Percentiles rank a stretch among this genome's conserved stretches.
Conservation (phyloP, 2,888 invertebrate genomes). For the Orchestes rusci region DNA sequence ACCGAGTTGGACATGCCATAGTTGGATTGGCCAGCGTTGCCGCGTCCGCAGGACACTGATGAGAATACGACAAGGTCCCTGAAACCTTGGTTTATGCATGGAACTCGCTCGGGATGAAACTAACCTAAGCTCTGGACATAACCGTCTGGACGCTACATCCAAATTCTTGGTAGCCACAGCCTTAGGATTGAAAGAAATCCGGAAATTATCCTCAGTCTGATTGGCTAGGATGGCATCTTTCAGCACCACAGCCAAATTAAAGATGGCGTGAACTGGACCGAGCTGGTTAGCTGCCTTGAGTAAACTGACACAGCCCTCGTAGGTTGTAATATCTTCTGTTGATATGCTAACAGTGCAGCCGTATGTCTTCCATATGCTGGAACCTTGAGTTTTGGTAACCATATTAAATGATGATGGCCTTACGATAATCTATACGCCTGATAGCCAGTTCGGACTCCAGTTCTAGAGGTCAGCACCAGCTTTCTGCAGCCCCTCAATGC, state of each 20-base stretch:
- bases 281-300: conserved; percentile 55
- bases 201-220: conserved; percentile 63
- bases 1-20: conserved; percentile 87
- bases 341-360: conserved; percentile 62
- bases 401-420: too few relatives aligned
- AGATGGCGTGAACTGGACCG: conserved; percentile 75
- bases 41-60: conserved; percentile 87
- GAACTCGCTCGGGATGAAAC: too few relatives aligned
- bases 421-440: conserved; percentile 48
- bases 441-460: conserved; percentile 76
- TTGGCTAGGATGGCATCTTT: conserved; percentile 71
- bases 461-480: conserved; percentile 71
- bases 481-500: conserved; percentile 72
- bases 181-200: conserved; percentile 66
- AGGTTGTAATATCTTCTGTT: conserved; percentile 62
- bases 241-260: conserved; percentile 80
- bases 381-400: too few relatives aligned
- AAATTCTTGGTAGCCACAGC: conserved; percentile 72
- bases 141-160: conserved; percentile 48
- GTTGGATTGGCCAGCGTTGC: conserved; percentile 86
- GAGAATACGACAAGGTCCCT: conserved; percentile 86
- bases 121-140: conserved; percentile 33
- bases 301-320: conserved; percentile 60
- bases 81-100: too few relatives aligned
- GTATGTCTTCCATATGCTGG: conserved; percentile 42